Evolutionary conservation across 2,797 vertebrate species (phyloP), one percentile per base, ranked within the genome.

Genomic region (Muraenolepis orangiensis): DNA sequence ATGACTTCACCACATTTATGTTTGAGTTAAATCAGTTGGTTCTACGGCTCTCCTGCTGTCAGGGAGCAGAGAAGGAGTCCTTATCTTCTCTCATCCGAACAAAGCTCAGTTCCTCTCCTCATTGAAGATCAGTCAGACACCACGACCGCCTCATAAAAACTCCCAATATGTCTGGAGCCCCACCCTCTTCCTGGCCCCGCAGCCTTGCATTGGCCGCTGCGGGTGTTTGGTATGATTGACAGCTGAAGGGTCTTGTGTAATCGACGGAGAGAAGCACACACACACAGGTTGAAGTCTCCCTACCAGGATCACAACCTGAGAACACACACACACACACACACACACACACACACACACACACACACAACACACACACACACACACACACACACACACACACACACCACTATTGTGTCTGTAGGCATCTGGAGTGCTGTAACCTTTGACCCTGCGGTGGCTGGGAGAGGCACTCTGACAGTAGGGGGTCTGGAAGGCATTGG

Each of bases 391-490:
- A 76, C 28, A 31, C 76, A 26, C 75, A 89, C 87, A 91, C 78
- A 87, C 89, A 67, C 81, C 84, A 75, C 90, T 88, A 85, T 92
- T 89, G 90, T 91, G 88, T 92, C 88, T 89, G 82, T 82, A 83
- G 87, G 89, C 90, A 91, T 92, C 89, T 91, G 89, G 91, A 87
- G 83, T 85, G 89, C 88, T 89, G 88, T 86, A 88, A 89, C 89
- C 89, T 90, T 74, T 87, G 88, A 86, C 86, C 86, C 87, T 80
- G 40, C 66, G 75, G 69, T 74, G 81, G 82, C 80, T 84, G 74
- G 79, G 87, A 83, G 82, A 71, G 36, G 74, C 7, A 78, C 84
- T 88, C 82, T 84, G 87, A 87, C 83, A 80, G 79, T 80, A 78
- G 77, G 73, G 72, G 76, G 64, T 85, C 69, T 78, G 77, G 61